These are phyloP conservation scores for Eriosoma lanigerum DNA, from an alignment of 1,140 invertebrate species.

Conservation along the genomic window DNA sequence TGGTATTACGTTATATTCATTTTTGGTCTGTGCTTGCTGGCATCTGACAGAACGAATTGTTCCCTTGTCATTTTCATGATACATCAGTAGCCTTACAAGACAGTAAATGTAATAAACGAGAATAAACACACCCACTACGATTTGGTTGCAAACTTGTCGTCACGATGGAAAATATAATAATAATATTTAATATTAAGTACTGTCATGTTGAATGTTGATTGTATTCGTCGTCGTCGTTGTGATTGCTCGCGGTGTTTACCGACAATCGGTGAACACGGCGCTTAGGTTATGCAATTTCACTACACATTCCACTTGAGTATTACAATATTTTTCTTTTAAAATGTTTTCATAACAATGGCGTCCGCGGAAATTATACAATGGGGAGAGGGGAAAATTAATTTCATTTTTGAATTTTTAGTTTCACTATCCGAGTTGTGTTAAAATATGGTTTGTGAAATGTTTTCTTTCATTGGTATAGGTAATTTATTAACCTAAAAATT, in stretches of 20 bases:
- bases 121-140: neutral
- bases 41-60: constrained; percentile 5
- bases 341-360: too few species aligned
- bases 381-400: too few species aligned
- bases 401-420: too few species aligned
- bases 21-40: neutral
- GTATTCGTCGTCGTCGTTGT: neutral
- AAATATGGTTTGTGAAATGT: too few species aligned
- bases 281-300: constrained; percentile 8
- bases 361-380: too few species aligned
- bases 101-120: neutral
- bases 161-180: neutral
- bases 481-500: too few species aligned
- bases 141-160: neutral
- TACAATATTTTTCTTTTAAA: too few species aligned
- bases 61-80: neutral
- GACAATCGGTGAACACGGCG: neutral
- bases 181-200: too few species aligned
- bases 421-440: too few species aligned
- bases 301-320: neutral
- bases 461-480: too few species aligned
- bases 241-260: neutral
- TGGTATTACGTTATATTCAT: neutral
- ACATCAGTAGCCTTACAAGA: too few species aligned
- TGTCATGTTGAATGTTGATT: too few species aligned